Percentiles rank a stretch among this genome's conserved stretches.
Conservation (phyloP, 2,113 vertebrate species). For the Sander vitreus region DNA sequence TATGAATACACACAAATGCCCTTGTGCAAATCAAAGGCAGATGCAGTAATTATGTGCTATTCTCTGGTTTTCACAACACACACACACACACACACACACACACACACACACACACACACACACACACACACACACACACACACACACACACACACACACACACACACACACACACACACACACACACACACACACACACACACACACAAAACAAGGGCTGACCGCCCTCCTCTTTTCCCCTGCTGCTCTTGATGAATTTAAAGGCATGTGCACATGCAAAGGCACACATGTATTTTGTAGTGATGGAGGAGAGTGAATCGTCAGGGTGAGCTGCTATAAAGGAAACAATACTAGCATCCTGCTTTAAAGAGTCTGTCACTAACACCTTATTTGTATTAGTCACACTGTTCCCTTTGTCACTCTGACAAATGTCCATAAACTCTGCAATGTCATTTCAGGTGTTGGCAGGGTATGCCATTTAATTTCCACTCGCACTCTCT, state of each 20-base stretch:
- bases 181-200: neutral
- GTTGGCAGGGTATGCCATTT: constrained; percentile 5
- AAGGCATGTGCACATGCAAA: neutral
- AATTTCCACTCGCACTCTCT: constrained; percentile 23
- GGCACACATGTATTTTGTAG: constrained; percentile 11
- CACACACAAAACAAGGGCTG: constrained; percentile 16
- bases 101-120: neutral
- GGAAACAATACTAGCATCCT: constrained; percentile 19
- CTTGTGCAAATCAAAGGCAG: constrained; percentile 16
- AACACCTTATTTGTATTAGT: constrained; percentile 7
- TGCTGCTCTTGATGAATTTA: constrained; percentile 48
- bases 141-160: neutral
- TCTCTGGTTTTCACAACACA: neutral
- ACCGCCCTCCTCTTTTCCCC: constrained; percentile 10
- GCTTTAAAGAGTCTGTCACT: neutral
- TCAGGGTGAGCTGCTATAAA: constrained; percentile 8
- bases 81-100: neutral
- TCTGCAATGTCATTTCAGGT: constrained; percentile 24
- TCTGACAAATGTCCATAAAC: neutral
- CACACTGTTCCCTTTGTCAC: constrained; percentile 8
- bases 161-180: neutral
- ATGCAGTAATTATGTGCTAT: neutral
- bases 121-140: constrained; percentile 4
- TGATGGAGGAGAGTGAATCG: constrained; percentile 24
- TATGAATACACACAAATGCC: constrained; percentile 2